Evolutionary conservation across 2,113 vertebrate species (phyloP), one percentile per base, ranked within the genome.

Genomic region (Psettodes erumei): DNA sequence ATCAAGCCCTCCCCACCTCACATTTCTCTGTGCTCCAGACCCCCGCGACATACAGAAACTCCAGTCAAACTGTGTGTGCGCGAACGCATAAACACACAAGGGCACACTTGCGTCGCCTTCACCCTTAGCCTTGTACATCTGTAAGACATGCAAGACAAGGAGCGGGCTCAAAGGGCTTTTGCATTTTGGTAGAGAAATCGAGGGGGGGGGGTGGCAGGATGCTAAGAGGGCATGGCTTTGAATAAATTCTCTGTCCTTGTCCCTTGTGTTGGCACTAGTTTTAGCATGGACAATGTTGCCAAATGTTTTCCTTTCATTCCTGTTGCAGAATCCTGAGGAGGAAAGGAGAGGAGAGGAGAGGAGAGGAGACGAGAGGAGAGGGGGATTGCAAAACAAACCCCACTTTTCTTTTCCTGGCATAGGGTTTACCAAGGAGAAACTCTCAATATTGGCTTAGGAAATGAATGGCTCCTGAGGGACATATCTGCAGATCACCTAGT

Each of bases 361-460:
- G 40, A 58, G 23, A 67, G 59, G 30, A 35, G 55, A 54, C 43
- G 19, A 55, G 56, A 71, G 38, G 23, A 58, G 43, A 54, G 45
- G 28, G 48, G 59, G 38, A 50, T 37, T 45, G 38, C n/a, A 74
- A 63, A 68, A 61, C 32, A 71, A 73, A 71, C 11, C 51, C 21
- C 70, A 47, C 37, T 72, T 83, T 81, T 53, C 4, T 25, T 66
- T 43, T 63, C 63, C 40, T 83, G 77, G 71, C 67, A 62, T 54
- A 42, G 62, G 40, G 21, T 71, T 71, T 65, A 88, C 72, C n/a
- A 69, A 77, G 83, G 81, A 83, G 48, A 75, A 71, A 75, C 55
- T 62, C 66, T 73, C 54, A 75, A 82, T 89, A 88, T 83, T 91
- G 87, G 89, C 77, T 88, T 37, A 65, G 72, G 77, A 84, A 84